Evolutionary conservation across 2,888 invertebrate species (phyloP).

Genomic region (Pyrgus malvae): DNA sequence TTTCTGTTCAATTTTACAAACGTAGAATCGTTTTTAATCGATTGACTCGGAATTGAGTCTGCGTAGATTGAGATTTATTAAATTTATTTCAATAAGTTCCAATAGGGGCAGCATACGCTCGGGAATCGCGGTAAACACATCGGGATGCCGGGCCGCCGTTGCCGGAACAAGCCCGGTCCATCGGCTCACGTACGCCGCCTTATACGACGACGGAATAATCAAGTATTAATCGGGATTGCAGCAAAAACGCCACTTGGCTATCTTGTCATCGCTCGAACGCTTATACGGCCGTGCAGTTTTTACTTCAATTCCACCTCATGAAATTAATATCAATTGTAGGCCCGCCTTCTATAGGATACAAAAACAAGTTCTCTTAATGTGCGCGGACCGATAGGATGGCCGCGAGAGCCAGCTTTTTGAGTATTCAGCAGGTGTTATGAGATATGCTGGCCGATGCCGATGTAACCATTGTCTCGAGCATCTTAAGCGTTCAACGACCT

Average conservation of each 20-base stretch:
- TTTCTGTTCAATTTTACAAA: no score
- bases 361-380: slow-evolving; percentile 40
- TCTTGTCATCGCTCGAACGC: slow-evolving; percentile 41
- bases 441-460: slow-evolving; percentile 32
- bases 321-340: slow-evolving; percentile 71
- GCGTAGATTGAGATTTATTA: neutral
- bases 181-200: slow-evolving; percentile 32
- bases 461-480: slow-evolving; percentile 34
- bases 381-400: slow-evolving; percentile 32
- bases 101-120: neutral
- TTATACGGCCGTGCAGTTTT: slow-evolving; percentile 44
- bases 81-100: neutral
- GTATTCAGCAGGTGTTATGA: slow-evolving; percentile 41
- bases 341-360: slow-evolving; percentile 46
- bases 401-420: slow-evolving; percentile 37
- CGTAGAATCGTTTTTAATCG: no score
- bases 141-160: slow-evolving; percentile 2
- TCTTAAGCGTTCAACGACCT: slow-evolving; percentile 32
- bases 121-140: slow-evolving; percentile 3
- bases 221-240: slow-evolving; percentile 41
- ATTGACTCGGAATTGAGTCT: neutral
- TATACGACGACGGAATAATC: slow-evolving; percentile 37
- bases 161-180: slow-evolving; percentile 21
- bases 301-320: slow-evolving; percentile 56
- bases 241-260: slow-evolving; percentile 43